A percentile compares a stretch with the other conserved stretches of the same genome.
Evolutionary conservation across 2,797 vertebrate genomes (phyloP).

Genomic region (Rhinogobio ventralis): DNA sequence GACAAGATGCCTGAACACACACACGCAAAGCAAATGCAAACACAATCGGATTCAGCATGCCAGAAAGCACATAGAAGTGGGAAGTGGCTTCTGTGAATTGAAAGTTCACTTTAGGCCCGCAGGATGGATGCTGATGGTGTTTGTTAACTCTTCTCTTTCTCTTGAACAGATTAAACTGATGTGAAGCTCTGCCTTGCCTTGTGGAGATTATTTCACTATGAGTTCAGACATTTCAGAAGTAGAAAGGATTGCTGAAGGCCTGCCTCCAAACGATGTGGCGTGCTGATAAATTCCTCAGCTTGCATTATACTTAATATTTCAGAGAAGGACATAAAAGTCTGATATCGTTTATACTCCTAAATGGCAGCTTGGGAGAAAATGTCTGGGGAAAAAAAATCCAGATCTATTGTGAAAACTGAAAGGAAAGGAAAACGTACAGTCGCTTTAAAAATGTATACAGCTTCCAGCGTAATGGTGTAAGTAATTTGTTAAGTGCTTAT

Average conservation of each 20-base stretch:
- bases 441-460: constrained; percentile 73
- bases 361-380: constrained; percentile 66
- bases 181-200: constrained; percentile 45
- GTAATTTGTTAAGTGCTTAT: constrained; percentile 77
- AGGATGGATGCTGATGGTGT: constrained; percentile 53
- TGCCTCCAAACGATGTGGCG: constrained; percentile 51
- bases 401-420: constrained; percentile 63
- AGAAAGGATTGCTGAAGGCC: constrained; percentile 56
- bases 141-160: constrained; percentile 51
- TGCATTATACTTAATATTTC: constrained; percentile 60
- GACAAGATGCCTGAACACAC: constrained; percentile 7
- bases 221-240: constrained; percentile 59
- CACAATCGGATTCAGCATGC: constrained; percentile 27
- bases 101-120: constrained; percentile 20
- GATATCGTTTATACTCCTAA: constrained; percentile 65
- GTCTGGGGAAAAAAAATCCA: constrained; percentile 57
- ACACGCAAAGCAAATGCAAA: constrained; percentile 13
- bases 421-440: constrained; percentile 61
- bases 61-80: constrained; percentile 20
- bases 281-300: constrained; percentile 64
- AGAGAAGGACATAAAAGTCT: constrained; percentile 61
- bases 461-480: constrained; percentile 72
- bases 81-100: constrained; percentile 23
- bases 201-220: constrained; percentile 56
- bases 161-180: constrained; percentile 52